A percentile compares a stretch with the other conserved stretches of the same genome.
Evolutionary conservation across 2,113 vertebrate genomes (phyloP).

Genomic region (Stigmatopora nigra): DNA sequence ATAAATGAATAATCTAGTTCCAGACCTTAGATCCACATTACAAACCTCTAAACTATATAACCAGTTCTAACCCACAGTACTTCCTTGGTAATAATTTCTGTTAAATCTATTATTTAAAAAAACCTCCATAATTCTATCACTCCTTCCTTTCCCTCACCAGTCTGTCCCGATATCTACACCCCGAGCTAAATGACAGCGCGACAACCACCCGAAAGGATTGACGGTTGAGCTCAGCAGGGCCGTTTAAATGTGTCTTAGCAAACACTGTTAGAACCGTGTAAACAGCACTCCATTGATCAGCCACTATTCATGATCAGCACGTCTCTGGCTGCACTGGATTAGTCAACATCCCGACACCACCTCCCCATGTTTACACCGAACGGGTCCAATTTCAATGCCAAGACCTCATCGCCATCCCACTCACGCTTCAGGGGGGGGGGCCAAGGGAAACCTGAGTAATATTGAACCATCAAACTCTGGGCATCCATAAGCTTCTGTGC

Average conservation of each 20-base stretch:
- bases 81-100: not conserved
- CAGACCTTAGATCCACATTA: too few relatives aligned
- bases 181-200: conserved; percentile 30
- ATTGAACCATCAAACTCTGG: not conserved
- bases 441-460: not conserved
- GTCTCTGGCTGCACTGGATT: conserved; percentile 66
- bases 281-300: conserved; percentile 67
- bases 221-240: conserved; percentile 38
- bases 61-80: too few relatives aligned
- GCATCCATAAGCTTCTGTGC: not conserved
- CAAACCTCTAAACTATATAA: too few relatives aligned
- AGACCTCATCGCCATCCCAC: conserved; percentile 43
- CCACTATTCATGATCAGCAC: conserved; percentile 63
- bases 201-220: conserved; percentile 9
- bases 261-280: conserved; percentile 66
- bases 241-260: conserved; percentile 65
- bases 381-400: conserved; percentile 62
- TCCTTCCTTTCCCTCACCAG: not conserved
- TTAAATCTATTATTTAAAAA: not conserved
- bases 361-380: conserved; percentile 50
- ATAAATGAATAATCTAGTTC: too few relatives aligned
- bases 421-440: conserved; percentile 1
- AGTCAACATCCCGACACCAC: conserved; percentile 52
- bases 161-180: conserved; percentile 3
- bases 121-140: not conserved